Percentiles rank a stretch among this genome's conserved stretches.
phyloP scores from a whole-genome alignment of 2,797 vertebrate genomes.

The Lithobates pipiens region DNA sequence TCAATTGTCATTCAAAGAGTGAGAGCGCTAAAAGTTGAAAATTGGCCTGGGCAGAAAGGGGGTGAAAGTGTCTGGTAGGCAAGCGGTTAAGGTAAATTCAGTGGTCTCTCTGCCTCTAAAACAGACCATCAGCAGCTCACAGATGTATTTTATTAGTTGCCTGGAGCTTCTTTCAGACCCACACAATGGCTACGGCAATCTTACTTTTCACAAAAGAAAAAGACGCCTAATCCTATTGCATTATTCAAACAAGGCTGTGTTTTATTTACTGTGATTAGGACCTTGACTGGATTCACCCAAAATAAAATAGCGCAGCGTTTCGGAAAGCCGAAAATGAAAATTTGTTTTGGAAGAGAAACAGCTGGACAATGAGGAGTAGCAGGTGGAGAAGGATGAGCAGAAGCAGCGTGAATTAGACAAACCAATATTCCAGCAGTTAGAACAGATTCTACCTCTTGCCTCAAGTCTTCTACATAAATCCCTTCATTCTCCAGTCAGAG shows the following conservation, averaged over 20 bases:
- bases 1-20: no score
- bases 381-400: constrained; percentile 50
- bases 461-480: constrained; percentile 50
- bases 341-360: constrained; percentile 40
- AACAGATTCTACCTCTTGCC: constrained; percentile 52
- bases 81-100: not conserved
- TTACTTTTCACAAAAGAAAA: not conserved
- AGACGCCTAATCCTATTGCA: not conserved
- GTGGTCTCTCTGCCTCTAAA: not conserved
- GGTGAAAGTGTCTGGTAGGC: no score
- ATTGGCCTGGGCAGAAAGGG: no score
- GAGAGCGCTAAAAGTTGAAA: no score
- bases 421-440: constrained; percentile 44
- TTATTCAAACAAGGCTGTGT: not conserved
- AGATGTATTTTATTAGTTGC: not conserved
- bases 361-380: constrained; percentile 49
- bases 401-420: constrained; percentile 53
- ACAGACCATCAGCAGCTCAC: not conserved
- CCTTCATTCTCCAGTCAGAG: constrained; percentile 16
- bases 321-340: constrained; percentile 27
- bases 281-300: not conserved
- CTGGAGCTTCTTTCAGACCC: not conserved
- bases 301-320: constrained; percentile 21
- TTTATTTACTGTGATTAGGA: constrained; percentile 31
- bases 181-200: constrained; percentile 1